Conservation (phyloP, 2,888 invertebrate species). For the Liopterus haemorrhoidalis region DNA sequence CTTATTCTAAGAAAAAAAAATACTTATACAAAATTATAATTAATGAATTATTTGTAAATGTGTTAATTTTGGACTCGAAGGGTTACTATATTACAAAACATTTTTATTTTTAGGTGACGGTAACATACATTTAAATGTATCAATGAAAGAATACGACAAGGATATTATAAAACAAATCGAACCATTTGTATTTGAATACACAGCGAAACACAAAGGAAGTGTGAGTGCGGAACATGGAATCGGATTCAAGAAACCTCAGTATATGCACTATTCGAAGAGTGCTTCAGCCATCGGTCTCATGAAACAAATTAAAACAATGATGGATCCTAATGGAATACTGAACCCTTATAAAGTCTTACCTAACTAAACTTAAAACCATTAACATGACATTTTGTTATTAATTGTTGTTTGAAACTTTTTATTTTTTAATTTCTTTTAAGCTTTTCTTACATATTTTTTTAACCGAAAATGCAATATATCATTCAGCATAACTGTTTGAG, state of each 20-base stretch:
- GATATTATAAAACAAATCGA: conserved; percentile 65
- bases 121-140: conserved; percentile 89
- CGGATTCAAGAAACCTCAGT: conserved; percentile 81
- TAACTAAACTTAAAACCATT: conserved; percentile 12
- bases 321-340: conserved; percentile 92
- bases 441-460: no score
- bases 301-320: conserved; percentile 71
- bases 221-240: conserved; percentile 97
- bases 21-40: no score
- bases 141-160: conserved; percentile 60
- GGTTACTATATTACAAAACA: not conserved
- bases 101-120: conserved; percentile 66
- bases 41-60: conserved; percentile 3
- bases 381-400: not conserved
- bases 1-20: no score
- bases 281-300: conserved; percentile 69
- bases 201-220: conserved; percentile 74
- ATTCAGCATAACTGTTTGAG: no score
- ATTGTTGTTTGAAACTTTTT: conserved; percentile 1
- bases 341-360: conserved; percentile 89
- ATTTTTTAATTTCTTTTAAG: not conserved
- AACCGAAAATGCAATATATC: no score
- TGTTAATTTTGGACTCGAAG: not conserved
- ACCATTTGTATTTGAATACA: conserved; percentile 88
- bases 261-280: conserved; percentile 76